Conservation (phyloP, 2,888 invertebrate genomes). For the Tromatobia lineatoria region DNA sequence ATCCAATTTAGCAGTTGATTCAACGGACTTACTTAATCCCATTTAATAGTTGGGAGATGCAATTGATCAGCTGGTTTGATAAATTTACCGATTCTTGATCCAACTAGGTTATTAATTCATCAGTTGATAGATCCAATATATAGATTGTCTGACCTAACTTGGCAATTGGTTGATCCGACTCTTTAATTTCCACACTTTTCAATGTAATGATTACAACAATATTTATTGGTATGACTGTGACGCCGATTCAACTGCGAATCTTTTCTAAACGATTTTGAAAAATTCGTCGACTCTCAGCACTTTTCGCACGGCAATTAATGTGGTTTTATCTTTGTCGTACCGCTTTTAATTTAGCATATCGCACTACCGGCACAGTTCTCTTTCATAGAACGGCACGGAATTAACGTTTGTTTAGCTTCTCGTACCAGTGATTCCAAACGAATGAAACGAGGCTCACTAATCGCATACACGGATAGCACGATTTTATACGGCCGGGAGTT, state of each 20-base stretch:
- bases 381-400: not conserved
- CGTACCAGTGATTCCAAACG: constrained; percentile 16
- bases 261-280: not conserved
- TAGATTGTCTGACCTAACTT: too few relatives aligned
- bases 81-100: too few relatives aligned
- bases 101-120: too few relatives aligned
- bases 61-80: too few relatives aligned
- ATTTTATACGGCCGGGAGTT: constrained; percentile 26
- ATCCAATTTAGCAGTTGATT: too few relatives aligned
- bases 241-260: not conserved
- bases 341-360: not conserved
- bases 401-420: constrained; percentile 23
- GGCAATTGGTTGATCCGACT: not conserved
- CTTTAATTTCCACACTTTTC: not conserved
- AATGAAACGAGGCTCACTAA: constrained; percentile 42
- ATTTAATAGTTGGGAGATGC: too few relatives aligned
- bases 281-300: not conserved
- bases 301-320: not conserved
- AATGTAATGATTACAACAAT: too few relatives aligned
- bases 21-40: too few relatives aligned
- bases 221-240: not conserved
- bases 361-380: not conserved
- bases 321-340: not conserved
- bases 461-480: not conserved
- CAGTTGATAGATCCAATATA: too few relatives aligned